Conservation (phyloP, 2,113 vertebrate genomes). For the Puntigrus tetrazona region DNA sequence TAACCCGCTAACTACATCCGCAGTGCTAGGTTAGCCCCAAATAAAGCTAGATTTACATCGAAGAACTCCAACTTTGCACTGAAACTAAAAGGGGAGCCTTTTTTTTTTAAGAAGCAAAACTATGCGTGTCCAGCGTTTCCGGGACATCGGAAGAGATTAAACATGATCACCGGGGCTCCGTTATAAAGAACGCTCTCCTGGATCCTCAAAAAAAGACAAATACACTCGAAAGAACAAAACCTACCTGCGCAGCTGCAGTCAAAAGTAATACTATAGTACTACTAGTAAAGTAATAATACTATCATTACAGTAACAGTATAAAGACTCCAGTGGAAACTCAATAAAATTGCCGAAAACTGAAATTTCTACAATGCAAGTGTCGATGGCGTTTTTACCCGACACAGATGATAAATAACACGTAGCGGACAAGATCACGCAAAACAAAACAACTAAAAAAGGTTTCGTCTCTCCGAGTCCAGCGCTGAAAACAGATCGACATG, state of each 20-base stretch:
- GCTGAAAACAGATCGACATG: constrained; percentile 26
- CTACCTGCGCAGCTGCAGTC: constrained; percentile 15
- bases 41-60: neutral
- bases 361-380: neutral
- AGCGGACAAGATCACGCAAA: neutral
- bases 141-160: neutral
- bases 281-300: constrained; percentile 41
- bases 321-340: constrained; percentile 39
- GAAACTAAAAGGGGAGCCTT: neutral
- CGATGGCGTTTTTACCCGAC: neutral
- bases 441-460: no score
- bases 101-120: neutral
- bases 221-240: constrained; percentile 16
- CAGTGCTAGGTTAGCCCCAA: neutral
- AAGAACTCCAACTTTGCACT: neutral
- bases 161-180: neutral
- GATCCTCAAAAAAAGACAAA: neutral
- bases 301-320: constrained; percentile 37
- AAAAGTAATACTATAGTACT: neutral
- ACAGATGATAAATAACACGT: constrained; percentile 36
- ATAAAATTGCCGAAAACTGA: neutral
- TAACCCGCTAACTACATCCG: neutral
- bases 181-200: neutral
- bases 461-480: neutral
- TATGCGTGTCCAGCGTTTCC: neutral